phyloP scores from a whole-genome alignment of 2,888 invertebrate species.

The Eulithis testata region DNA sequence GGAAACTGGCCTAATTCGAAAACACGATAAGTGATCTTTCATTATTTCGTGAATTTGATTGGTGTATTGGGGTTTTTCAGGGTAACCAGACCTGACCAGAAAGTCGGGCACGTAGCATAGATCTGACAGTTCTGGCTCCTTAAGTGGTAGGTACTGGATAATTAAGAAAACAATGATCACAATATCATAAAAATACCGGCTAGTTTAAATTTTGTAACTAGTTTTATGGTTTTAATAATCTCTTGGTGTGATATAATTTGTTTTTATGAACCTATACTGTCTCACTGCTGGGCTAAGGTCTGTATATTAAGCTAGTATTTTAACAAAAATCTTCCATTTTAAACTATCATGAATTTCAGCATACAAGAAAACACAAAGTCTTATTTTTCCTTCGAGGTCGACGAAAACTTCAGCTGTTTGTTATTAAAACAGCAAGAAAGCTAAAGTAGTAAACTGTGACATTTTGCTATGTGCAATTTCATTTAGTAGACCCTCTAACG shows the following conservation, averaged over 20 bases:
- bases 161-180: too few species aligned
- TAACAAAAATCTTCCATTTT: too few species aligned
- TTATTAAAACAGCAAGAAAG: constrained; percentile 70
- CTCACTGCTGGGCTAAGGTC: too few species aligned
- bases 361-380: constrained; percentile 39
- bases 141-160: too few species aligned
- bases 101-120: too few species aligned
- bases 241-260: too few species aligned
- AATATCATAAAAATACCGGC: too few species aligned
- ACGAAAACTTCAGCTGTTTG: constrained; percentile 70
- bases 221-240: too few species aligned
- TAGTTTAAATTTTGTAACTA: too few species aligned
- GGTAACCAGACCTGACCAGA: not conserved
- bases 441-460: constrained; percentile 63
- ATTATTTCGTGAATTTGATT: constrained; percentile 37
- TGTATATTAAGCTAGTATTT: too few species aligned
- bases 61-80: constrained; percentile 5
- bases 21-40: constrained; percentile 44
- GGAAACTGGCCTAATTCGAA: constrained; percentile 41
- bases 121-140: too few species aligned
- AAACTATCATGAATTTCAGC: constrained; percentile 24
- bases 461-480: constrained; percentile 73
- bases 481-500: constrained; percentile 49
- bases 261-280: too few species aligned
- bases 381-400: constrained; percentile 59